phyloP scores from a whole-genome alignment of 1,140 invertebrate genomes.

The Cydia pomonella region DNA sequence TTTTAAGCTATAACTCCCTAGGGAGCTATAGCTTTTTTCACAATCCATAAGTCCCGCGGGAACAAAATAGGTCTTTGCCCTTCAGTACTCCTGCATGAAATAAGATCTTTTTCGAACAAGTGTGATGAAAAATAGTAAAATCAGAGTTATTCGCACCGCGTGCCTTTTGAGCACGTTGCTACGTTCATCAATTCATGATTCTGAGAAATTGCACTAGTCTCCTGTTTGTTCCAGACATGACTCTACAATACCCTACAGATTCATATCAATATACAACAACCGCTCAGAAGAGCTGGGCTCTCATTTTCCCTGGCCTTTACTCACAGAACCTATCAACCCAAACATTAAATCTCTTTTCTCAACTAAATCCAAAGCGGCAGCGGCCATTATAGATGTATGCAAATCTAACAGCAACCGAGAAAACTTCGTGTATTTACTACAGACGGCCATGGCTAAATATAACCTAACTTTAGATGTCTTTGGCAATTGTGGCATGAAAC shows the following conservation, averaged over 20 bases:
- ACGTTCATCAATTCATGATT: no score
- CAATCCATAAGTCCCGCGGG: no score
- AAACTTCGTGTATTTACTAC: conserved; percentile 81
- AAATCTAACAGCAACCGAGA: conserved; percentile 80
- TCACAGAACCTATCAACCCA: conserved; percentile 50
- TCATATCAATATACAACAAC: conserved; percentile 67
- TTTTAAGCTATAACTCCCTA: no score
- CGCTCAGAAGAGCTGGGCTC: conserved; percentile 52
- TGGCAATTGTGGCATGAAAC: conserved; percentile 81
- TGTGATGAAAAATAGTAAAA: no score
- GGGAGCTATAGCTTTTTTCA: no score
- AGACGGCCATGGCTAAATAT: conserved; percentile 75
- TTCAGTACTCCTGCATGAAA: no score
- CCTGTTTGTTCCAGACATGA: conserved; percentile 60
- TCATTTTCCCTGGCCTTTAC: conserved; percentile 51
- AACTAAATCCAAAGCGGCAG: conserved; percentile 74
- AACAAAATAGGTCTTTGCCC: no score
- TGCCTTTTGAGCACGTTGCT: no score
- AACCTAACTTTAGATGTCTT: conserved; percentile 83
- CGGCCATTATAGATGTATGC: conserved; percentile 86
- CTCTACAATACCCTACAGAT: conserved; percentile 75
- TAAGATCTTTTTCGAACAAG: no score
- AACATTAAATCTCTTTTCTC: conserved; percentile 44
- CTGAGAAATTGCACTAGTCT: no score
- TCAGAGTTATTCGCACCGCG: no score